Evolutionary conservation across 2,797 vertebrate species (phyloP).

Genomic region (Schizopygopsis malacanthus): DNA sequence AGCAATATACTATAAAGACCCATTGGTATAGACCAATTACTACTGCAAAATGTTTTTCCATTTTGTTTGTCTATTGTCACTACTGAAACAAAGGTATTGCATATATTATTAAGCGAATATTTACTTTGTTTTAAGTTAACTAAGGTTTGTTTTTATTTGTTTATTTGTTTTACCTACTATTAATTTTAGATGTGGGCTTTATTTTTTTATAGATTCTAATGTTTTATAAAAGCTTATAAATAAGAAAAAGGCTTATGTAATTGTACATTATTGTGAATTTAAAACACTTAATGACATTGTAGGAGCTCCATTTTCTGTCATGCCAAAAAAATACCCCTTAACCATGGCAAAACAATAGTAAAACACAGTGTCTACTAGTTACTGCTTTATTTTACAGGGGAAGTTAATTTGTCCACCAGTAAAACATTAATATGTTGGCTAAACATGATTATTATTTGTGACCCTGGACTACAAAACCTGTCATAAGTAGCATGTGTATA

Average conservation of each 20-base stretch:
- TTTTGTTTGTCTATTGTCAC: neutral
- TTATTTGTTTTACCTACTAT: neutral
- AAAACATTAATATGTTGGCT: neutral
- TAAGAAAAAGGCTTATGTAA: neutral
- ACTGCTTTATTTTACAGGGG: neutral
- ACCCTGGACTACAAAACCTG: neutral
- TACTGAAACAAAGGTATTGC: neutral
- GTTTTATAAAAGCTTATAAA: neutral
- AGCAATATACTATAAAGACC: neutral
- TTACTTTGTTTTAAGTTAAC: neutral
- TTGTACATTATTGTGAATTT: neutral
- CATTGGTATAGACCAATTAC: neutral
- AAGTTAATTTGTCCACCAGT: neutral
- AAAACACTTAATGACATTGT: neutral
- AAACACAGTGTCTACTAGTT: neutral
- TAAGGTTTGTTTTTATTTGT: too few species aligned
- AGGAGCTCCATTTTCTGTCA: neutral
- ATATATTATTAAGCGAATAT: neutral
- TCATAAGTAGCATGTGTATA: neutral
- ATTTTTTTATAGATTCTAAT: neutral
- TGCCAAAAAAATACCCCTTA: neutral
- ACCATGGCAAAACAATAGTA: neutral
- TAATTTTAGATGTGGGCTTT: neutral
- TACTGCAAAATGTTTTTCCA: neutral
- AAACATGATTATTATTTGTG: neutral